Conservation (phyloP, 2,113 vertebrate genomes). For the Strigops habroptila region DNA sequence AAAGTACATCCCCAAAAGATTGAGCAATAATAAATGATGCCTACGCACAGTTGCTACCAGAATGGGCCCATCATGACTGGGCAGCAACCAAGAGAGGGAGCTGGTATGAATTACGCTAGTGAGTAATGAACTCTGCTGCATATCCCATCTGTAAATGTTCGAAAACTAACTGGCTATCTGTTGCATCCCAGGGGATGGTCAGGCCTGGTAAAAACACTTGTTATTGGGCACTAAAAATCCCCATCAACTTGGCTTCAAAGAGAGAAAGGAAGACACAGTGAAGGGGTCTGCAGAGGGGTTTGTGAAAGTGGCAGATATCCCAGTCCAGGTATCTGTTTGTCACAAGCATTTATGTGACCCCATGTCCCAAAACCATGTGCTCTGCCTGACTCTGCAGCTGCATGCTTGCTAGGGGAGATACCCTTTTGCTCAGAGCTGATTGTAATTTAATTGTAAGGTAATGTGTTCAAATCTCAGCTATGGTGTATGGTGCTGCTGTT, state of each 20-base stretch:
- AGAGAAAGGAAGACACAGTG: not conserved
- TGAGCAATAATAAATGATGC: not conserved
- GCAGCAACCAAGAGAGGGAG: not conserved
- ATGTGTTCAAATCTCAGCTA: not conserved
- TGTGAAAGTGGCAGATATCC: not conserved
- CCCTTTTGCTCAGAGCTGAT: not conserved
- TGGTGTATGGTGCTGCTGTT: not conserved
- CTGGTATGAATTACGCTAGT: not conserved
- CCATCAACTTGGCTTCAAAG: not conserved
- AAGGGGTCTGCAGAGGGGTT: not conserved
- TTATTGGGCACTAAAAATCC: not conserved
- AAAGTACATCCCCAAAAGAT: not conserved
- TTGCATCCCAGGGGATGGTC: not conserved
- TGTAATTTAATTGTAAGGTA: not conserved
- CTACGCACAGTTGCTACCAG: not conserved
- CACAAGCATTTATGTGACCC: not conserved
- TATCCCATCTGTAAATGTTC: not conserved
- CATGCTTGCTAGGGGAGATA: not conserved
- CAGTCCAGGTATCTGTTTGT: not conserved
- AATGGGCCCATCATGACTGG: not conserved
- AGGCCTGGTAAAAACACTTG: not conserved
- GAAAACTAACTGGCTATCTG: not conserved
- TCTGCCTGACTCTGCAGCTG: not conserved
- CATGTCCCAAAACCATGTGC: not conserved
- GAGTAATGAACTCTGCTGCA: not conserved